Evolutionary conservation across 2,113 vertebrate species (phyloP), one percentile per base, ranked within the genome.

Genomic region (Lagopus muta): DNA sequence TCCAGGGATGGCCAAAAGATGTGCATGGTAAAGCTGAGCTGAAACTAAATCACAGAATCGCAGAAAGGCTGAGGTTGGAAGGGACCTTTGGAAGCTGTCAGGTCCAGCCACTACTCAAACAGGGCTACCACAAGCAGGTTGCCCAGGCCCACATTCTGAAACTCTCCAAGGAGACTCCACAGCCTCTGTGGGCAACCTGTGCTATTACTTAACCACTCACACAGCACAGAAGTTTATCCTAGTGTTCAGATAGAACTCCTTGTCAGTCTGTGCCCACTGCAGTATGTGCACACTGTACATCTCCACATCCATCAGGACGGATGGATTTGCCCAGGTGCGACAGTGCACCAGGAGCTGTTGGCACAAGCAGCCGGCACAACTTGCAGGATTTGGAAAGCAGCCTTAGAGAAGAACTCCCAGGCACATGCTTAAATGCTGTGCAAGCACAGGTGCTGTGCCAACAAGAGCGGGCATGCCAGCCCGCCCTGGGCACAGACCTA

Each of bases 391-490:
- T 87, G 89, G 94, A 95, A 94, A 58, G 16, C 24, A 7, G 48
- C 84, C 77, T 58, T 50, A 71, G 48, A 72, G 52, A 76, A 87
- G 74, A 43, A 85, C 78, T 87, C 84, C 73, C 89, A 90, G 48
- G 90, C 52, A 91, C 64, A 85, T 17, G 67, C 48, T 73, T 57
- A 40, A 89, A 64, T 58, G 43, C 65, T 45, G 71, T 50, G 85
- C 70, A 92, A 92, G 50, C 18, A 7, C 60, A 77, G 67, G 75
- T 95, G 92, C 64, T 85, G 78, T 85, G 87, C 89, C 93, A 95
- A 90, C 90, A 95, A 86, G 90, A 96, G 88, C 86, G 43, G 69
- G 92, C 93, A 88, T 0, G 92, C 92, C 93, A 96, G 80, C 90
- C 86, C 10, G 55, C 89, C 75, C 60, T n/a, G 69, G 66, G 76